phyloP scores from a whole-genome alignment of 2,113 vertebrate species.

The Callipepla californica region DNA sequence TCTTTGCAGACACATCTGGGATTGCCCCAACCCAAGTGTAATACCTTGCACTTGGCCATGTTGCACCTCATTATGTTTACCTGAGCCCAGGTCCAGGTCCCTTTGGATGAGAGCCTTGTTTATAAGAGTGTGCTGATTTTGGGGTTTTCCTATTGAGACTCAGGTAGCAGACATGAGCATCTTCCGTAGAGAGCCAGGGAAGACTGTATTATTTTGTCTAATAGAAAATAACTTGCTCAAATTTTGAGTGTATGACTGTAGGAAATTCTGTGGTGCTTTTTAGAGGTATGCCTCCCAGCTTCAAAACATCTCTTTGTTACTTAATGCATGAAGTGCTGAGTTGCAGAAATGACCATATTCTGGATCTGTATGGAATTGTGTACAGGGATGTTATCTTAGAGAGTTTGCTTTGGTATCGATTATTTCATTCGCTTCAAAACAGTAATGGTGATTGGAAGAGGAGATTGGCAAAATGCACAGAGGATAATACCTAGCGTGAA shows the following conservation, averaged over 20 bases:
- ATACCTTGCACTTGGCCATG: too few relatives aligned
- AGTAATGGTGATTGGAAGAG: neutral
- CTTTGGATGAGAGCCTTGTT: neutral
- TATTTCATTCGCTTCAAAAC: neutral
- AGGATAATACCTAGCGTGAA: neutral
- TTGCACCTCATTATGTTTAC: too few relatives aligned
- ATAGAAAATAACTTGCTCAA: neutral
- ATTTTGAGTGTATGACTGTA: neutral
- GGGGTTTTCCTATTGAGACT: fast-evolving
- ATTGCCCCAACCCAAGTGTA: too few relatives aligned
- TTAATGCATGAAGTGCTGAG: neutral
- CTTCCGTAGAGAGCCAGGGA: neutral
- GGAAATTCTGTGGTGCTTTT: neutral
- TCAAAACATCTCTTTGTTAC: too few relatives aligned
- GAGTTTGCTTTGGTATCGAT: fast-evolving
- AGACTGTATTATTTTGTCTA: neutral
- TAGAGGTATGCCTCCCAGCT: fast-evolving
- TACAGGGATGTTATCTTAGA: too few relatives aligned
- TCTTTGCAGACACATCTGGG: too few relatives aligned
- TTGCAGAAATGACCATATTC: neutral
- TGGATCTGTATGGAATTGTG: neutral
- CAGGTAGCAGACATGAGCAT: fast-evolving
- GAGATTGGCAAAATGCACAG: neutral
- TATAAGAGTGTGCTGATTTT: too few relatives aligned
- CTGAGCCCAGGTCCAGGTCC: too few relatives aligned